phyloP scores from a whole-genome alignment of 1,140 invertebrate species.

The Drosophila dunni region DNA sequence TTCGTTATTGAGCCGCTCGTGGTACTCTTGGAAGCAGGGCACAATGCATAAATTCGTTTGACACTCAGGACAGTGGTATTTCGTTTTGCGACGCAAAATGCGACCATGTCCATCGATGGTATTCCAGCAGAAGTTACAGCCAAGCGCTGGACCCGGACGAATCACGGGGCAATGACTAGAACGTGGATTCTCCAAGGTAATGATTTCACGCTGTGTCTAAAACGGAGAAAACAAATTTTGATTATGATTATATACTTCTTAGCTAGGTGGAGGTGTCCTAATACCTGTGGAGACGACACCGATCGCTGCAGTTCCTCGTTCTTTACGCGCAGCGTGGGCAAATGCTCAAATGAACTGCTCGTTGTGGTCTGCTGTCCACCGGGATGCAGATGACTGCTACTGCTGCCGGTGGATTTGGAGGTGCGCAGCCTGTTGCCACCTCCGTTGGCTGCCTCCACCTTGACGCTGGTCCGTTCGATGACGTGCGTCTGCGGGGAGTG shows the following conservation, averaged over 20 bases:
- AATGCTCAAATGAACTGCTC: conserved; percentile 81
- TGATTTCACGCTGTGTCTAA: conserved; percentile 78
- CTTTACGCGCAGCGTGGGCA: conserved; percentile 85
- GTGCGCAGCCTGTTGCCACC: conserved; percentile 60
- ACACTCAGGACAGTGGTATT: conserved; percentile 94
- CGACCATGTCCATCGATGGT: conserved; percentile 92
- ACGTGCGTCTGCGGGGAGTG: conserved; percentile 57
- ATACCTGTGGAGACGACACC: conserved; percentile 86
- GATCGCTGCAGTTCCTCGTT: conserved; percentile 86
- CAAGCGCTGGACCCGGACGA: conserved; percentile 91
- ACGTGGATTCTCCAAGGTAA: conserved; percentile 84
- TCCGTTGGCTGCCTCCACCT: conserved; percentile 55
- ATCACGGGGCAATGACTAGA: conserved; percentile 91
- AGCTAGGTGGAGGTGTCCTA: not conserved
- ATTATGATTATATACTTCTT: not conserved
- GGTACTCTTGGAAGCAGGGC: conserved; percentile 93
- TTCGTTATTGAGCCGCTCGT: conserved; percentile 86
- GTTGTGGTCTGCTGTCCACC: conserved; percentile 41
- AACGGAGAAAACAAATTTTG: not conserved
- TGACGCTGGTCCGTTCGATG: conserved; percentile 43
- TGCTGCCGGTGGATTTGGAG: conserved; percentile 68
- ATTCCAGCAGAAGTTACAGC: conserved; percentile 95
- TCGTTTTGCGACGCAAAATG: conserved; percentile 92
- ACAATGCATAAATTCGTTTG: conserved; percentile 94
- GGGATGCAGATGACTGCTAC: conserved; percentile 65